A percentile compares a stretch with the other conserved stretches of the same genome.
Conservation (phyloP, 2,888 invertebrate genomes). For the Chelonus formosanus region DNA sequence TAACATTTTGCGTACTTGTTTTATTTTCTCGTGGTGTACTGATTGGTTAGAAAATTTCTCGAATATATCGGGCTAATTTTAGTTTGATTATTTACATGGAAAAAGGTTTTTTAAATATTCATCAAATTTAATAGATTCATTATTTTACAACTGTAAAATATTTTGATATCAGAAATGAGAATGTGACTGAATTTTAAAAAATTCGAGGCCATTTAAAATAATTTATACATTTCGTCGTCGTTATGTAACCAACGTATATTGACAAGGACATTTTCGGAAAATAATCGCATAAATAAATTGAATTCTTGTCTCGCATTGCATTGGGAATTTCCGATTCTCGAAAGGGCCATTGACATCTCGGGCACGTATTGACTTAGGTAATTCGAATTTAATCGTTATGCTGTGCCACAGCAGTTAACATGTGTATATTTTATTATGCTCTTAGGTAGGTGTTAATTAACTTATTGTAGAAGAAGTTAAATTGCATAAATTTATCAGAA, state of each 20-base stretch:
- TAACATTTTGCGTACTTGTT: too few species aligned
- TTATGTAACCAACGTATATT: background rate
- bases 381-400: slow-evolving; percentile 43
- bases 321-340: slow-evolving; percentile 33
- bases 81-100: too few species aligned
- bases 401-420: slow-evolving; percentile 6
- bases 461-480: too few species aligned
- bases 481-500: too few species aligned
- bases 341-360: slow-evolving; percentile 36
- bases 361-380: slow-evolving; percentile 44
- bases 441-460: background rate
- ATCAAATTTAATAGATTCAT: too few species aligned
- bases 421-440: background rate
- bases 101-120: too few species aligned
- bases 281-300: slow-evolving; percentile 40
- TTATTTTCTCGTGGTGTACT: background rate
- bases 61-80: too few species aligned
- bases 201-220: too few species aligned
- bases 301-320: slow-evolving; percentile 36
- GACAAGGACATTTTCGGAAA: slow-evolving; percentile 34
- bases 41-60: background rate
- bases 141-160: too few species aligned
- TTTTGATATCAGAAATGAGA: too few species aligned
- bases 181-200: too few species aligned
- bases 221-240: too few species aligned